These are phyloP conservation scores for Scolanthus callimorphus DNA, from an alignment of 92 coral and sea anemone species.

Conservation along the genomic window DNA sequence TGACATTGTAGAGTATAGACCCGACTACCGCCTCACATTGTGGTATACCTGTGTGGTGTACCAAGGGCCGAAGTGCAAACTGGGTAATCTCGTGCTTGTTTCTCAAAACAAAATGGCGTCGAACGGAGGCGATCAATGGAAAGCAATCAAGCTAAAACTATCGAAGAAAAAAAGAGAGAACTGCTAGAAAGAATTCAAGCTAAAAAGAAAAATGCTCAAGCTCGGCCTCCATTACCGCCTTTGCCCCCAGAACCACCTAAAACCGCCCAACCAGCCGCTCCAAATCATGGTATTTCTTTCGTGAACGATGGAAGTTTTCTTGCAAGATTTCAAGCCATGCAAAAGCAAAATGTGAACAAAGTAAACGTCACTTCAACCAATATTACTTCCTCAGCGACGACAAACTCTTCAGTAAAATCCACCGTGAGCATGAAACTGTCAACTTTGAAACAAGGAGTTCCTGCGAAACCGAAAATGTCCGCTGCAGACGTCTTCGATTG, in stretches of 20 bases:
- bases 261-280: slow-evolving; percentile 2
- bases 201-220: slow-evolving; percentile 52
- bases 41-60: too few relatives aligned
- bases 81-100: too few relatives aligned
- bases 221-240: slow-evolving; percentile 2
- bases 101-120: slow-evolving; percentile 95
- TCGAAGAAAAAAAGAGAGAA: slow-evolving; percentile 82
- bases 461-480: slow-evolving; percentile 50
- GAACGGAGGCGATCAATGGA: slow-evolving; percentile 13
- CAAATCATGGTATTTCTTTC: slow-evolving; percentile 45
- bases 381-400: not conserved
- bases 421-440: slow-evolving; percentile 83
- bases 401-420: slow-evolving; percentile 31
- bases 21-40: too few relatives aligned
- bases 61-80: too few relatives aligned
- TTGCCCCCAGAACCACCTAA: slow-evolving; percentile 15
- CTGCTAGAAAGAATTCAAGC: slow-evolving; percentile 79
- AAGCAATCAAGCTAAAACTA: slow-evolving; percentile 21
- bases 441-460: slow-evolving; percentile 61
- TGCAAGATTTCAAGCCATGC: slow-evolving; percentile 99
- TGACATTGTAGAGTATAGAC: too few relatives aligned
- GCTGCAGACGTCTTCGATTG: slow-evolving; percentile 76
- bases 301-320: slow-evolving; percentile 94
- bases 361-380: too few relatives aligned
- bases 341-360: slow-evolving; percentile 21